Evolutionary conservation across 2,797 vertebrate species (phyloP), one percentile per base, ranked within the genome.

Genomic region (Streptopelia turtur): DNA sequence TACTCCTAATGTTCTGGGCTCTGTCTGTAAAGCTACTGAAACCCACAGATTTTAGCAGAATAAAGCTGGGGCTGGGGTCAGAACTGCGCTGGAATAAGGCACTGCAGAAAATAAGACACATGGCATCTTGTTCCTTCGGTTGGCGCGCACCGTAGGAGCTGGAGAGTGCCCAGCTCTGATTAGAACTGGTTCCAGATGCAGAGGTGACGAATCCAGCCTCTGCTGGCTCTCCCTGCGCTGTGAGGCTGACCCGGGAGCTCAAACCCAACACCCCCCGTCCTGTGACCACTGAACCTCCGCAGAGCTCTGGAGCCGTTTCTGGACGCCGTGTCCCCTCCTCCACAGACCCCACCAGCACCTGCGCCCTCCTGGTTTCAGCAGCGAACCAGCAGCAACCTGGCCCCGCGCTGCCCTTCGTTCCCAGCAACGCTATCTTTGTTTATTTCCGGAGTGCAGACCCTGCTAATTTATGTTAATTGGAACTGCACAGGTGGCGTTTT

Each of bases 251-350:
- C 30, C 70, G 52, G 16, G 7, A 31, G 23, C 47, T 31, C 64
- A 37, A 22, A 37, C 17, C 8, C 25, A 53, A 16, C 1, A 0
- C 16, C 10, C 21, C 4, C 16, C 1, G 0, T 31, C 49, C 55
- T 17, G 3, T 0, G 1, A 18, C 9, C 5, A 1, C 52, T 7
- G 25, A 80, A 21, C 47, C 35, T 77, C 4, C 16, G 13, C 3
- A 37, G 28, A 63, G 66, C 5, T 11, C 14, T 61, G 74, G 30
- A 49, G 33, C 35, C 28, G 14, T 12, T 39, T 23, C 7, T 1
- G 47, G n/a, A 31, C 41, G 37, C 39, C 31, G n/a, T 2, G 2
- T 5, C 8, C 61, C 50, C 39, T 63, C 43, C 47, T 39, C 21
- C 15, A 25, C 1, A 0, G 39, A 43, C 71, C 69, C 33, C 10